Evolutionary conservation across 2,888 invertebrate species (phyloP).

Genomic region (Chaetogeoica ovagalla): DNA sequence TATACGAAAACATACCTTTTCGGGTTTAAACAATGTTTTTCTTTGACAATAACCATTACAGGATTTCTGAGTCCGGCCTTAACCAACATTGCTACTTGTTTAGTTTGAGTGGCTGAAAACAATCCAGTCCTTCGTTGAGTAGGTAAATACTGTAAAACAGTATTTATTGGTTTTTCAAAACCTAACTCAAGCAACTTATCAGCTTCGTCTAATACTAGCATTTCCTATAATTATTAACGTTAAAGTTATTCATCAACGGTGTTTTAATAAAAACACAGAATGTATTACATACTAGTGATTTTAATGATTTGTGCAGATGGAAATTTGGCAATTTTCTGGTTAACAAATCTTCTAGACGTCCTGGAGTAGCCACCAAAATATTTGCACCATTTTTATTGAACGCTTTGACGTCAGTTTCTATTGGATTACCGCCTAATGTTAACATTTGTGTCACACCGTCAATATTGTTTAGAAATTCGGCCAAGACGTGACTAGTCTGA

Average conservation of each 20-base stretch:
- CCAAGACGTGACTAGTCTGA: constrained; percentile 77
- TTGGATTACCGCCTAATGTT: constrained; percentile 80
- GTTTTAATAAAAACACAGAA: not conserved
- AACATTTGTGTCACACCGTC: constrained; percentile 65
- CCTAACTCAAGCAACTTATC: constrained; percentile 92
- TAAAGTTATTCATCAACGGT: constrained; percentile 7
- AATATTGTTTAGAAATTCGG: constrained; percentile 62
- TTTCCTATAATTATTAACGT: constrained; percentile 66
- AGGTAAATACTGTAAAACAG: constrained; percentile 87
- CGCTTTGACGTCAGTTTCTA: constrained; percentile 73
- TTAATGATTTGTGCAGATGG: constrained; percentile 73
- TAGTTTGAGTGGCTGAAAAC: constrained; percentile 99
- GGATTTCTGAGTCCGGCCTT: constrained; percentile 94
- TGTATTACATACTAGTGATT: constrained; percentile 69
- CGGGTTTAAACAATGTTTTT: constrained; percentile 67
- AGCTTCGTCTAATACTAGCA: constrained; percentile 94
- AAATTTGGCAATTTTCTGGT: constrained; percentile 69
- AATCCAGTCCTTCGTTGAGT: constrained; percentile 92
- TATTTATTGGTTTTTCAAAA: constrained; percentile 81
- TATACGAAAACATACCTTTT: constrained; percentile 41
- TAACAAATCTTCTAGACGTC: constrained; percentile 84
- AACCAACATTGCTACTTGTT: constrained; percentile 86
- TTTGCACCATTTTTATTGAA: constrained; percentile 74
- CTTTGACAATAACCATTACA: constrained; percentile 84
- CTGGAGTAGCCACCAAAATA: constrained; percentile 93